Evolutionary conservation across 2,888 invertebrate genomes (phyloP), one percentile per base, ranked within the genome.

Genomic region (Torymus tubicola): DNA sequence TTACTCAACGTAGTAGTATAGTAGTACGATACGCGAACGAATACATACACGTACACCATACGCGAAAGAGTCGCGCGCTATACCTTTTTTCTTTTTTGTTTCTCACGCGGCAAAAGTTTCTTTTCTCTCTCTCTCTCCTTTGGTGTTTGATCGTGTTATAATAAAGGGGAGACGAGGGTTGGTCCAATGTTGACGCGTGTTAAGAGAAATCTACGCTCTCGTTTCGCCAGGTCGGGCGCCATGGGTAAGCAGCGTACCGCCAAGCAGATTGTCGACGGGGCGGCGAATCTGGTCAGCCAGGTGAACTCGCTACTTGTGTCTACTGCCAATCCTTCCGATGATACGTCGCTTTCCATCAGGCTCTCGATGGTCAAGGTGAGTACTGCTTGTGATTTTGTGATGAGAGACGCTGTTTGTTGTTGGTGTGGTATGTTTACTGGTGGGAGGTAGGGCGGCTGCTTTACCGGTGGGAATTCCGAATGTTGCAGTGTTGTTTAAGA

Each of bases 321-420:
- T 52, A 91, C 93, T 80, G 93, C 94, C 80, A 94, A 94, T 91
- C 93, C 93, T 18, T 93, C 94, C 8, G 95, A 95, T 90, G 93
- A 92, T 86, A 93, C 93, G 70, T 93, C 93, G 73, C 92, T 95
- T 71, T 92, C 93, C 84, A 93, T 94, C 80, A 91, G 94, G 64
- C 91, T 94, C 83, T 94, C 93, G 81, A 92, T 93, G 86, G 93
- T 94, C 83, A 93, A 94, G 92, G 94, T 94, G 86, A 86, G 87
- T 85, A 11, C 2, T 11, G 10, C 1, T 12, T n/a, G 31, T 31
- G 31, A 31, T 31, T 31, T 31, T 31, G 8, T 31, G 31, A 31
- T 31, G 31, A 31, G 31, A 31, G 31, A 0, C 31, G 31, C 31
- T 8, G 31, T 31, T 31, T 31, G 31, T 31, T 31, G 31, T 24